Base-by-base conservation (phyloP, 2,888 invertebrate genomes). In the Drosophila nr. medialis region DNA sequence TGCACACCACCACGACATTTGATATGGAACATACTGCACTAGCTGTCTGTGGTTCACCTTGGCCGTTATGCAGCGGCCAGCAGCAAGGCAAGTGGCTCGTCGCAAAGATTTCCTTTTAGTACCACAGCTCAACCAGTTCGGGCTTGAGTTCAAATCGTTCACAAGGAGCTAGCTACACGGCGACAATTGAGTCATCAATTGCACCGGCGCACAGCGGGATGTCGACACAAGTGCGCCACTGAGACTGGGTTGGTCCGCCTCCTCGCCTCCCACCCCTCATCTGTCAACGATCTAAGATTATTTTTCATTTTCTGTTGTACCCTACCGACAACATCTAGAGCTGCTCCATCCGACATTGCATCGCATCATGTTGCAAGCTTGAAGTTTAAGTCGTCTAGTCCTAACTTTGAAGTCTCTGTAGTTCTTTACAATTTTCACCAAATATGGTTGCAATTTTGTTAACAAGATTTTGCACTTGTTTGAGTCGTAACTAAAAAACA, bases 391-490 rank as follows among this genome's bases (percentile, higher is more conserved):
- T 81, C 64, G 69, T 42, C 48, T 64, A 66, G 65, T 62, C 69
- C 69, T 54, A 60, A 61, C 30, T 21, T 55, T 42, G 13, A 61
- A 71, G 60, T 67, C 65, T 80, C 42, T 38, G 50, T 54, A 48
- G 40, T 81, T 80, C 72, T 56, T 62, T 70, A 76, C 69, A 83
- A 89, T 91, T 91, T 91, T 89, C 63, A 75, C 92, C 92, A 77
- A 90, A 90, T 91, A 91, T 90, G 91, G 91, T 74, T 76, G 72
- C 61, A 77, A 85, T 89, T 91, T 89, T 91, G 76, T 72, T 77
- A 91, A 89, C 91, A 80, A 88, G 88, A 86, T 89, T 80, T 80
- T 67, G 78, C 81, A 86, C 76, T 83, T 83, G 81, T 73, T 70
- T 40, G 36, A 63, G 54, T 60, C 40, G 29, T 38, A 60, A 54